Base-by-base conservation (phyloP, 2,113 vertebrate genomes). In the Myotis lucifugus region DNA sequence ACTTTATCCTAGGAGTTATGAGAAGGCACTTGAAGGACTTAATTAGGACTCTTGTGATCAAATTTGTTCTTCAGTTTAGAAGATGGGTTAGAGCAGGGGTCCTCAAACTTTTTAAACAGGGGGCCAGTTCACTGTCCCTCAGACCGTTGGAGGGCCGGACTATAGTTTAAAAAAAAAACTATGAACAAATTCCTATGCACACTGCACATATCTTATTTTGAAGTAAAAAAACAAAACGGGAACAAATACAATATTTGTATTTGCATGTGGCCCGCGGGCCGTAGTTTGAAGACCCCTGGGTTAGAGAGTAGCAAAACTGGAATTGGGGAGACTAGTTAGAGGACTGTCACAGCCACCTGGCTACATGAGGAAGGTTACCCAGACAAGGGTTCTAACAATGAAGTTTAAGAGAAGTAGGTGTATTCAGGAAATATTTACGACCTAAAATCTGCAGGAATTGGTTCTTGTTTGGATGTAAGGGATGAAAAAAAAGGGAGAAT, bases 391-490 rank as follows among this genome's bases (percentile, higher is more conserved):
- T 5, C 59, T 42, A 13, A 48, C 34, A 34, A 0, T 69, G 52
- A 13, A 82, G 14, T 19, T 78, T 61, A 61, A 61, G 59, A 61
- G 54, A 64, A 37, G 32, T 69, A 25, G 1, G 2, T 34, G 29
- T 79, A 25, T 85, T 50, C 42, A 94, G 67, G 50, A 85, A 61
- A 54, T 85, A 69, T 54, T 79, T 82, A 52, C 21, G 19, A 88
- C 56, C 46, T 91, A 76, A 64, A 86, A 89, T 92, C 34, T 88
- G 77, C n/a, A 67, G 42, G 18, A 96, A 54, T 56, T 83, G 13
- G 5, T 88, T 76, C 59, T 81, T 77, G 42, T 76, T 92, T 94
- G 15, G 34, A 90, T 86, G 25, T 54, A 48, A 29, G 48, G 8
- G 25, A 10, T 88, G 21, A 27, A 21, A 82, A 6, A 74, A 78